Percentiles rank a stretch among this genome's conserved stretches.
These are phyloP conservation scores for Heliconius hewitsoni DNA, from an alignment of 1,140 invertebrate species.

Conservation along the genomic window DNA sequence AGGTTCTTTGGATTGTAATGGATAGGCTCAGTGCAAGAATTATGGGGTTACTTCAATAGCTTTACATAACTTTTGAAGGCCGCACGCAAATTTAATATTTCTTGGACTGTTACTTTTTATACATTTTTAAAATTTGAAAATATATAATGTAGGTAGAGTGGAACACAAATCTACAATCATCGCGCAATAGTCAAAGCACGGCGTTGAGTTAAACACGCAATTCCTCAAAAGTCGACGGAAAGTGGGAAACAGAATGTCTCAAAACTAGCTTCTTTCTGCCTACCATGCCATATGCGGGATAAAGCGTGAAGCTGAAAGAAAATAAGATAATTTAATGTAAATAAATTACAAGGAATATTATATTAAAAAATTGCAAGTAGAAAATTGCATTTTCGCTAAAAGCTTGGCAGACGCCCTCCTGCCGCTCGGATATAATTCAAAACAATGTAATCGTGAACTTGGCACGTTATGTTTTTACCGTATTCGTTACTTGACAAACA, in stretches of 20 bases:
- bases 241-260: no score
- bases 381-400: slow-evolving; percentile 14
- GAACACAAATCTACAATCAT: no score
- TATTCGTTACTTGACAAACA: slow-evolving; percentile 15
- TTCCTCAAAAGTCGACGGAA: no score
- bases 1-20: slow-evolving; percentile 59
- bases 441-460: slow-evolving; percentile 30
- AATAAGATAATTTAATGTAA: background rate
- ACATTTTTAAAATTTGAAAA: background rate
- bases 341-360: background rate
- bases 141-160: no score
- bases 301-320: no score
- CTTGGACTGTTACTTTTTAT: background rate
- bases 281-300: no score
- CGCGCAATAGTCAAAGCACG: no score
- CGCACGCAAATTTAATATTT: slow-evolving; percentile 40
- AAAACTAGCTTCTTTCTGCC: no score
- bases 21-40: slow-evolving; percentile 61
- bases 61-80: slow-evolving; percentile 47
- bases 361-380: background rate
- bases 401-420: slow-evolving; percentile 20
- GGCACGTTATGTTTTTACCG: slow-evolving; percentile 28
- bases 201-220: no score
- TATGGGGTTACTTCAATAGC: slow-evolving; percentile 56
- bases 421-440: slow-evolving; percentile 19